Evolutionary conservation across 2,797 vertebrate genomes (phyloP).

Genomic region (Acestrorhynchus altus): DNA sequence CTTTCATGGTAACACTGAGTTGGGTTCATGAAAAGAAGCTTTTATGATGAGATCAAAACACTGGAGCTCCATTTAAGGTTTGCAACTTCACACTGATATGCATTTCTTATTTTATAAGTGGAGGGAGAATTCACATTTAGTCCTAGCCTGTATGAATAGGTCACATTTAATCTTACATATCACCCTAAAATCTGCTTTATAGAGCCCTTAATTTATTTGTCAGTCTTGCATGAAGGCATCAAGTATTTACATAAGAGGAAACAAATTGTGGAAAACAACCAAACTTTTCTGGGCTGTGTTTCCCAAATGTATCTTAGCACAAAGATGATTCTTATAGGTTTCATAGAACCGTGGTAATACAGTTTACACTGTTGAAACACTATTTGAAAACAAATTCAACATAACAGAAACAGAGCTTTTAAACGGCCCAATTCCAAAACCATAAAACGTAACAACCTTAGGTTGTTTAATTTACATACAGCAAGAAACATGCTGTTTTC

Average conservation of each 20-base stretch:
- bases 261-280: background rate
- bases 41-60: conserved; percentile 19
- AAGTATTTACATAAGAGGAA: background rate
- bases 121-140: background rate
- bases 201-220: background rate
- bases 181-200: background rate
- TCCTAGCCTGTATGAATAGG: background rate
- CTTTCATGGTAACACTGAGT: conserved; percentile 20
- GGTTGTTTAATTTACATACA: no score
- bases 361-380: no score
- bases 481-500: no score
- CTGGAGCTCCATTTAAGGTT: background rate
- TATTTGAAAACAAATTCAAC: no score
- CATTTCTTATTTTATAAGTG: background rate
- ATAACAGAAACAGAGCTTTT: no score
- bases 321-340: no score
- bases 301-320: no score
- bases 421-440: no score
- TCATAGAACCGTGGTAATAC: no score
- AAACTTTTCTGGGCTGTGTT: background rate
- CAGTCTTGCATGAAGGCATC: conserved; percentile 1
- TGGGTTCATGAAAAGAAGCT: conserved; percentile 24
- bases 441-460: no score
- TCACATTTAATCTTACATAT: background rate
- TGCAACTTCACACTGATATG: conserved; percentile 7